Base-by-base conservation (phyloP, 2,113 vertebrate species). In the Alexandromys fortis region DNA sequence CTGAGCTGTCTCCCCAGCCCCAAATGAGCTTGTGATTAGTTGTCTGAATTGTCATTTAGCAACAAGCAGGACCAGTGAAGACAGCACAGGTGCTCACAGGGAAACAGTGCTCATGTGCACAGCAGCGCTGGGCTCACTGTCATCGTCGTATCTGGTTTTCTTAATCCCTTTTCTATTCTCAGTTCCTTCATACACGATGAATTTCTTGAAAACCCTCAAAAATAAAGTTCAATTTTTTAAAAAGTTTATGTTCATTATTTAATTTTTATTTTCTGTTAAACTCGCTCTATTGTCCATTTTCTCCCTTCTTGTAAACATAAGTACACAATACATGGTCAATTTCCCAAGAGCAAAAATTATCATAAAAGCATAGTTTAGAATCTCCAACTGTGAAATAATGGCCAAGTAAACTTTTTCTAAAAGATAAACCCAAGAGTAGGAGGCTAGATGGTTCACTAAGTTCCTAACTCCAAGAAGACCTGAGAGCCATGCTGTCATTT, bases 371-470 rank as follows among this genome's bases (percentile, higher is more conserved):
- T 5, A 21, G 52, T 22, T 65, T 26, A 61, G 3, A 68, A 38
- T 65, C 68, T 33, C 67, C 42, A 55, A 68, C 10, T 33, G 86
- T 77, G 81, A 93, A 65, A n/a, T 6, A 4, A 47, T 9, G 19
- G 67, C 90, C 76, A 49, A 82, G 79, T 79, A 90, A 91, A 86
- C 52, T n/a, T 10, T 91, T 47, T 89, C 7, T 61, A 91, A 75
- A 75, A 75, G 12, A 45, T 42, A 26, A 91, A 83, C 17, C 65
- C 9, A 17, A 9, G 13, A 91, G 11, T 28, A 93, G 94, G 95
- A 91, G 78, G 78, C 30, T 75, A 63, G 86, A 94, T 89, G 86
- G 42, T 30, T 97, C 82, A 45, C 9, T 21, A 68, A 96, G 38
- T 9, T 30, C 47, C 11, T 35, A 78, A 38, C 19, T 89, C 55